Evolutionary conservation across 2,797 vertebrate species (phyloP).

Genomic region (Anguilla megastoma): DNA sequence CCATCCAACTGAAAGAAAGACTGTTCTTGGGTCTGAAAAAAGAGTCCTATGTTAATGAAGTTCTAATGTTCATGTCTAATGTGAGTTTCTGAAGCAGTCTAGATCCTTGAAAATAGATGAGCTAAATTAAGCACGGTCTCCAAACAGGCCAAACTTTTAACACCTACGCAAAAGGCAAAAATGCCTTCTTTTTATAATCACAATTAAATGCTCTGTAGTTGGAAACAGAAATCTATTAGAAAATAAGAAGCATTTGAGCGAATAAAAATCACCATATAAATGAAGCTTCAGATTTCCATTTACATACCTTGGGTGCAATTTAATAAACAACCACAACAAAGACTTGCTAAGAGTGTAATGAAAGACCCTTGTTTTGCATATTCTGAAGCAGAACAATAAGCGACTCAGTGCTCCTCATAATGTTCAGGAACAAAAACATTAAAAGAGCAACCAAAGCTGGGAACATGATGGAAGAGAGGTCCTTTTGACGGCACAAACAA

Average conservation of each 20-base stretch:
- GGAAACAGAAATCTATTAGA: not conserved
- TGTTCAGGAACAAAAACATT: not conserved
- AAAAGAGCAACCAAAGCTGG: not conserved
- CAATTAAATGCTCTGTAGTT: conserved; percentile 20
- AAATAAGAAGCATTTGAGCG: not conserved
- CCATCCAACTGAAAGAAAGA: not conserved
- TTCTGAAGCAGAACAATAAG: not conserved
- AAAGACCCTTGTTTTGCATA: not conserved
- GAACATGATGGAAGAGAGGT: not conserved
- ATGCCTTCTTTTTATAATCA: not conserved
- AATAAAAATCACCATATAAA: conserved; percentile 19
- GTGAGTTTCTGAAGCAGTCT: conserved; percentile 14
- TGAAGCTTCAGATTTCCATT: not conserved
- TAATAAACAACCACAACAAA: not conserved
- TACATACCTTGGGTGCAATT: not conserved
- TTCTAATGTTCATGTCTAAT: not conserved
- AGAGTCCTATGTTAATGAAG: not conserved
- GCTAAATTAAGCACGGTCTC: not conserved
- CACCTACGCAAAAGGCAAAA: not conserved
- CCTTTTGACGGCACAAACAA: not conserved
- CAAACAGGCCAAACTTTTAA: not conserved
- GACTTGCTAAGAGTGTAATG: not conserved
- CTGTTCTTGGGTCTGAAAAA: not conserved
- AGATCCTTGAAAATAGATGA: not conserved
- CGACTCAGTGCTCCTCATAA: not conserved